A percentile compares a stretch with the other conserved stretches of the same genome.
phyloP scores from a whole-genome alignment of 35 echinoderm and acorn worm genomes.

The Heliocidaris erythrogramma region DNA sequence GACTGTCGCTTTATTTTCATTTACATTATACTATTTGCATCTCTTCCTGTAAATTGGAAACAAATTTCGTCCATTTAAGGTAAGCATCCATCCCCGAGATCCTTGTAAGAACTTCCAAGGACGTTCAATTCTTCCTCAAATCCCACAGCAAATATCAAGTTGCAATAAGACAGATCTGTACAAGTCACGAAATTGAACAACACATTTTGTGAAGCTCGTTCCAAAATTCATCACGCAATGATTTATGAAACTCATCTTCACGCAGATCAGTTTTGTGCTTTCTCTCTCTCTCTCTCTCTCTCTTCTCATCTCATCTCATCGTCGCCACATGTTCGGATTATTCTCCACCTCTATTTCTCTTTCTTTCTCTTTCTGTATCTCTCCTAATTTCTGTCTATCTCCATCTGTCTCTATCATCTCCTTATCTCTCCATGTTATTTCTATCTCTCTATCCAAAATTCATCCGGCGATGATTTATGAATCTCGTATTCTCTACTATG shows the following conservation, averaged over 20 bases:
- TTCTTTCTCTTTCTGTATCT: neutral
- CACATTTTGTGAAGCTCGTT: neutral
- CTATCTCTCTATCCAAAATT: neutral
- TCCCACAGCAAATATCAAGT: neutral
- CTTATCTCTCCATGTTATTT: neutral
- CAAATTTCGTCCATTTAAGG: neutral
- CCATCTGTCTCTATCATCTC: neutral
- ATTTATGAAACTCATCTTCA: neutral
- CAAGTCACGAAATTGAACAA: neutral
- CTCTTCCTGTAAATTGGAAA: neutral
- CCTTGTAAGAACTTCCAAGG: neutral
- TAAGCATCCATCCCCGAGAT: neutral
- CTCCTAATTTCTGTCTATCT: neutral
- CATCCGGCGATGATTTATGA: too few species aligned
- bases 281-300: neutral
- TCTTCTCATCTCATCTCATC: too few species aligned
- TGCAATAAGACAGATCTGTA: slow-evolving; percentile 1
- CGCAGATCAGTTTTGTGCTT: neutral
- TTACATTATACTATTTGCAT: neutral
- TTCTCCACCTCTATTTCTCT: neutral
- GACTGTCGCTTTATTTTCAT: neutral
- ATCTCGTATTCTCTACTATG: too few species aligned
- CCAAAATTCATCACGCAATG: neutral
- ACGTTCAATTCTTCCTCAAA: neutral
- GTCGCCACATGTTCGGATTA: neutral